A percentile compares a stretch with the other conserved stretches of the same genome.
phyloP scores from a whole-genome alignment of 2,113 vertebrate genomes.

The Erythrocebus patas region DNA sequence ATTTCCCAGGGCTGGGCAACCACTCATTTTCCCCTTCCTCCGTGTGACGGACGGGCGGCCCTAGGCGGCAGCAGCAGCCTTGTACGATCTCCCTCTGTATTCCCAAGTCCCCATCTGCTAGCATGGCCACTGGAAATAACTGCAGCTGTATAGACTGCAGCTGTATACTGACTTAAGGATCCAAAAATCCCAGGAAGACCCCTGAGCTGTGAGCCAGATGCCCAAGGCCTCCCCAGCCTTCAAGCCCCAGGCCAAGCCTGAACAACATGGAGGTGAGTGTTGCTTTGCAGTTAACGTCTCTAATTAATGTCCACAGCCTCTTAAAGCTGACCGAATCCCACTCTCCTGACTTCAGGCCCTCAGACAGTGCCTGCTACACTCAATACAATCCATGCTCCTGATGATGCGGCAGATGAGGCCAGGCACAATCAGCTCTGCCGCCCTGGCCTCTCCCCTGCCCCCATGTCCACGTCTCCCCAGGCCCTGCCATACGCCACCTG shows the following conservation, averaged over 20 bases:
- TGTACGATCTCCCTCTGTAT: not conserved
- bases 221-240: not conserved
- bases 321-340: rapidly evolving
- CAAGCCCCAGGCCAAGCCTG: not conserved
- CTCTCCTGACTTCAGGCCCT: no score
- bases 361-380: no score
- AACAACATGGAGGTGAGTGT: rapidly evolving
- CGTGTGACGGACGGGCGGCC: not conserved
- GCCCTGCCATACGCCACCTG: not conserved
- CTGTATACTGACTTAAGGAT: not conserved
- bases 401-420: not conserved
- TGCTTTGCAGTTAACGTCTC: not conserved
- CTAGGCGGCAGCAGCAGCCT: not conserved
- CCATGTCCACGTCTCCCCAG: rapidly evolving
- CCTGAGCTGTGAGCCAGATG: not conserved
- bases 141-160: no score
- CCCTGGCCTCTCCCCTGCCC: not conserved
- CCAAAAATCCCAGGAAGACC: not conserved
- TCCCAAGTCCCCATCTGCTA: not conserved
- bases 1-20: not conserved
- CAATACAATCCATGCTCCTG: rapidly evolving
- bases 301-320: not conserved
- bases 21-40: not conserved
- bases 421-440: not conserved
- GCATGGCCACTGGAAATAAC: not conserved